Conservation (phyloP, 2,113 vertebrate species). For the Odontesthes bonariensis region DNA sequence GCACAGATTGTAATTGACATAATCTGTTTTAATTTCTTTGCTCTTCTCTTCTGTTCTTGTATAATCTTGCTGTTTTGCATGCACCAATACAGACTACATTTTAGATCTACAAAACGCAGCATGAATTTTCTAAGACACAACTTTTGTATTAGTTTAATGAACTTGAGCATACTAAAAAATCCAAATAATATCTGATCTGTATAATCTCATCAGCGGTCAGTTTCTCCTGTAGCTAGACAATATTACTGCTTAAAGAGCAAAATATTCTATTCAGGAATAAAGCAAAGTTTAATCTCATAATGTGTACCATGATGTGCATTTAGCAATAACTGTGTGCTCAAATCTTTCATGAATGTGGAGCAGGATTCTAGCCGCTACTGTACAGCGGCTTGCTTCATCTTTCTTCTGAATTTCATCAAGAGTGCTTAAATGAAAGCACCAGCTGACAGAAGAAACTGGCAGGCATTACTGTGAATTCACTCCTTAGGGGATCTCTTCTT, state of each 20-base stretch:
- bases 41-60: not conserved
- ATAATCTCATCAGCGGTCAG: not conserved
- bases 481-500: constrained; percentile 71
- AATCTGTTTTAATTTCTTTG: constrained; percentile 11
- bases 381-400: constrained; percentile 47
- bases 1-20: not conserved
- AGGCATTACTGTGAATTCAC: constrained; percentile 72
- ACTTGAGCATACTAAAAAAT: no score
- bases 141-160: no score
- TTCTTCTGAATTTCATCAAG: constrained; percentile 68
- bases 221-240: constrained; percentile 4
- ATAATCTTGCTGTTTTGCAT: constrained; percentile 21
- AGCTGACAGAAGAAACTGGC: constrained; percentile 77
- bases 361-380: constrained; percentile 32
- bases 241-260: not conserved
- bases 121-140: not conserved
- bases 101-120: constrained; percentile 13
- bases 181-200: not conserved
- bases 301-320: constrained; percentile 12
- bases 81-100: constrained; percentile 1
- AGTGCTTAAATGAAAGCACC: constrained; percentile 70
- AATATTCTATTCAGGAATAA: constrained; percentile 22
- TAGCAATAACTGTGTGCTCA: not conserved
- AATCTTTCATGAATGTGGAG: constrained; percentile 27
- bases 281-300: constrained; percentile 5